Evolutionary conservation across 1,140 invertebrate species (phyloP).

Genomic region (Geopemphigus sp.): DNA sequence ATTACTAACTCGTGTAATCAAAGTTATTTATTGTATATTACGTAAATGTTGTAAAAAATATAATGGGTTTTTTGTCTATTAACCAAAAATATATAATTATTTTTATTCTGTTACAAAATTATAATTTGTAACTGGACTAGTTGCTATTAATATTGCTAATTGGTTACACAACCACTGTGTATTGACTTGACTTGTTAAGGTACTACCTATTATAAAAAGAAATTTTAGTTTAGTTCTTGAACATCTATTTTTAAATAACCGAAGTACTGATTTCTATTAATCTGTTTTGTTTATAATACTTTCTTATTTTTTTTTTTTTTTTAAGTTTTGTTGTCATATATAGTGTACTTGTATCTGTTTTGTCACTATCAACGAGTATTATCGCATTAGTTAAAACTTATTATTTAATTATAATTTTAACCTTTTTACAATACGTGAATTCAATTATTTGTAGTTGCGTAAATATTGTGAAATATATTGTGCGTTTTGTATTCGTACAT

Average conservation of each 20-base stretch:
- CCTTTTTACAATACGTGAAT: constrained; percentile 4
- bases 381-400: constrained; percentile 32
- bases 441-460: constrained; percentile 19
- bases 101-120: constrained; percentile 33
- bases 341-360: constrained; percentile 7
- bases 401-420: constrained; percentile 37
- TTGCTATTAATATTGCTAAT: constrained; percentile 28
- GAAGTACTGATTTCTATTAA: constrained; percentile 47
- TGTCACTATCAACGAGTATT: constrained; percentile 24
- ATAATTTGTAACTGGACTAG: constrained; percentile 14
- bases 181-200: constrained; percentile 40
- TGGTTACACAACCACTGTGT: constrained; percentile 25
- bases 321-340: constrained; percentile 26
- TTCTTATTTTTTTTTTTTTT: constrained; percentile 14
- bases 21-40: constrained; percentile 7
- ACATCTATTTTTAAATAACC: constrained; percentile 44
- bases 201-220: constrained; percentile 29
- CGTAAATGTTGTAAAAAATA: background rate
- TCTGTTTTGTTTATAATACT: constrained; percentile 24
- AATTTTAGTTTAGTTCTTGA: constrained; percentile 44
- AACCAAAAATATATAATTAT: constrained; percentile 46
- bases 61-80: constrained; percentile 19
- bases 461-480: constrained; percentile 4
- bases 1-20: constrained; percentile 27
- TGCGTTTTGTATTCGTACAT: background rate